Evolutionary conservation across 1,140 invertebrate species (phyloP).

Genomic region (Procambarus clarkii): DNA sequence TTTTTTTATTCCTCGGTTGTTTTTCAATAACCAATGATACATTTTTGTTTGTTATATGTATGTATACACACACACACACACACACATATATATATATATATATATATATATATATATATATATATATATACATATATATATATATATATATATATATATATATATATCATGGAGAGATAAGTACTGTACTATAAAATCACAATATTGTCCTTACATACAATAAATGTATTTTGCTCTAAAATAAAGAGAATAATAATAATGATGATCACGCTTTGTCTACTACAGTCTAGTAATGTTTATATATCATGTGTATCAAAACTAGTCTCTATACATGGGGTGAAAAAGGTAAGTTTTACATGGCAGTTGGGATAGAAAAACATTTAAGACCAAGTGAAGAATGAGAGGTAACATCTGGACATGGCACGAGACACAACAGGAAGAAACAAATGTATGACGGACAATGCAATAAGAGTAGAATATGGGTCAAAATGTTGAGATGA

Average conservation of each 20-base stretch:
- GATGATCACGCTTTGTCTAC: slow-evolving; percentile 24
- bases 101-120: not conserved
- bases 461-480: no score
- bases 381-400: not conserved
- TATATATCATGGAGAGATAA: slow-evolving; percentile 20
- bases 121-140: not conserved
- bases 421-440: no score
- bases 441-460: no score
- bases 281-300: slow-evolving; percentile 17
- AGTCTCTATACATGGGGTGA: slow-evolving; percentile 47
- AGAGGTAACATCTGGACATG: not conserved
- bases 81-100: not conserved
- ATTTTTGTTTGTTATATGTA: not conserved
- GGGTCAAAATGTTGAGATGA: not conserved
- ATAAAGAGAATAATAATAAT: slow-evolving; percentile 52
- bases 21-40: not conserved
- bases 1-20: not conserved
- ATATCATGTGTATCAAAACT: slow-evolving; percentile 44
- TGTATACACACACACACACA: not conserved
- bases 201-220: slow-evolving; percentile 45
- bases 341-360: slow-evolving; percentile 14
- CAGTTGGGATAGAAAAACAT: slow-evolving; percentile 5
- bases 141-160: no score
- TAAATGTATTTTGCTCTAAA: slow-evolving; percentile 34
- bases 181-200: slow-evolving; percentile 55